Base-by-base conservation (phyloP, 2,888 invertebrate species). In the Metacarcinus magister region DNA sequence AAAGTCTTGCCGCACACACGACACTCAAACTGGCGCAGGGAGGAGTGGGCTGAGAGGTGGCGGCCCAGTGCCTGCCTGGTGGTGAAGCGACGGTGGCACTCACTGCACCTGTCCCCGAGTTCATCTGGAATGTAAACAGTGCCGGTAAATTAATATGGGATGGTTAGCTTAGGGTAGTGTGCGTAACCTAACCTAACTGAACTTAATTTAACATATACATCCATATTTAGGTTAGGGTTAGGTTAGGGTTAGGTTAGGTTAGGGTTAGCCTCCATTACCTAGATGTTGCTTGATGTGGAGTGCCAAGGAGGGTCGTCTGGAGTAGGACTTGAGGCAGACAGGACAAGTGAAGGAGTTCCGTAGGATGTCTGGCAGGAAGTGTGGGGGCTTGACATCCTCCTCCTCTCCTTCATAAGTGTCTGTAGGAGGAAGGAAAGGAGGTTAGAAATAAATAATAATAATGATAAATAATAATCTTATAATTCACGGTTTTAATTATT, bases 1-100 rank as follows among this genome's bases (percentile, higher is more conserved):
- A 96, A 96, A 39, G 91, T 67, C 48, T 96, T 96, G 1, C 46
- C 54, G 54, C 96, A 96, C 54, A 92, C 16, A n/a, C 60, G 54
- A 28, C 96, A 96, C 91, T 94, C 82, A 60, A 60, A 96, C 94
- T 94, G 94, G 7, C 96, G 94, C 46, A 96, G 44, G 44, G 94
- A 94, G 2, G 96, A 96, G 94, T 96, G 96, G 44, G 94, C 75
- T 8, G 94, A n/a, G 10, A 96, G 82, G 92, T 96, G 96, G 7
- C 96, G 94, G 10, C n/a, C 91, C 32, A 96, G 96, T 28, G 91
- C 54, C 48, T 89, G 60, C 7, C 82, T 28, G 0, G 44, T 90
- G 48, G 94, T 46, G 54, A 96, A 96, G 32, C 16, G 28, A 8
- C 91, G 91, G 16, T 92, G 54, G 82, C 96, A 96, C 44, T 94